A percentile compares a stretch with the other conserved stretches of the same genome.
Evolutionary conservation across 2,113 vertebrate species (phyloP).

Genomic region (Vanacampus margaritifer): DNA sequence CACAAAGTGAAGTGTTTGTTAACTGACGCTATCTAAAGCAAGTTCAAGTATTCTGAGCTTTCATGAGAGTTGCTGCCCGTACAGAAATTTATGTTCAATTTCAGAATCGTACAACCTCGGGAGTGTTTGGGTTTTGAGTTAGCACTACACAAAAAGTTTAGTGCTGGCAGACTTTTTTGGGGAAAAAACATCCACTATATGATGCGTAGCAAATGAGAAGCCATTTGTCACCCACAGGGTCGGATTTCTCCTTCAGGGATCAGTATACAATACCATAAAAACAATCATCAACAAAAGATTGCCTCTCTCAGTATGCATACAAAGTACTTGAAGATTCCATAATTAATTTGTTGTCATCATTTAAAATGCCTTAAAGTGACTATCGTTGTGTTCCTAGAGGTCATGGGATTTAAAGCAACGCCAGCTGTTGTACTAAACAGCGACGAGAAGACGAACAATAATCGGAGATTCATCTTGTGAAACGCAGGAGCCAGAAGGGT

Average conservation of each 20-base stretch:
- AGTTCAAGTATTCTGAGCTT: not conserved
- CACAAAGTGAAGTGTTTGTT: too few species aligned
- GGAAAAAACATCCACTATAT: conserved; percentile 2
- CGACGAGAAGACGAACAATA: conserved; percentile 47
- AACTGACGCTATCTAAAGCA: not conserved
- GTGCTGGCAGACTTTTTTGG: not conserved
- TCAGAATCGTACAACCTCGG: not conserved
- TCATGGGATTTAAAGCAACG: conserved; percentile 59
- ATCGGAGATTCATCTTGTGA: conserved; percentile 54
- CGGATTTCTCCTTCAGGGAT: conserved; percentile 50
- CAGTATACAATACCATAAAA: conserved; percentile 32
- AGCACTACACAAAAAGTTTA: not conserved
- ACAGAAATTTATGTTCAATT: not conserved
- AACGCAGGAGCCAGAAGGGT: conserved; percentile 38
- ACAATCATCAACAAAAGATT: conserved; percentile 28
- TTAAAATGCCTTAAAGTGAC: conserved; percentile 58
- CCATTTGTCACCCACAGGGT: conserved; percentile 48
- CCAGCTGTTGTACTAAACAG: conserved; percentile 61
- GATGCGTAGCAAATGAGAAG: conserved; percentile 13
- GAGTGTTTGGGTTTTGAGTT: not conserved
- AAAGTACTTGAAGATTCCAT: conserved; percentile 40
- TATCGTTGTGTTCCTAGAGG: conserved; percentile 61
- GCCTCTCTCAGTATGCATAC: conserved; percentile 24
- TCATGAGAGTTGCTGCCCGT: not conserved
- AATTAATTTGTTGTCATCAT: conserved; percentile 48